A percentile compares a stretch with the other conserved stretches of the same genome.
phyloP scores from a whole-genome alignment of 2,797 vertebrate genomes.

The Lophius americanus region DNA sequence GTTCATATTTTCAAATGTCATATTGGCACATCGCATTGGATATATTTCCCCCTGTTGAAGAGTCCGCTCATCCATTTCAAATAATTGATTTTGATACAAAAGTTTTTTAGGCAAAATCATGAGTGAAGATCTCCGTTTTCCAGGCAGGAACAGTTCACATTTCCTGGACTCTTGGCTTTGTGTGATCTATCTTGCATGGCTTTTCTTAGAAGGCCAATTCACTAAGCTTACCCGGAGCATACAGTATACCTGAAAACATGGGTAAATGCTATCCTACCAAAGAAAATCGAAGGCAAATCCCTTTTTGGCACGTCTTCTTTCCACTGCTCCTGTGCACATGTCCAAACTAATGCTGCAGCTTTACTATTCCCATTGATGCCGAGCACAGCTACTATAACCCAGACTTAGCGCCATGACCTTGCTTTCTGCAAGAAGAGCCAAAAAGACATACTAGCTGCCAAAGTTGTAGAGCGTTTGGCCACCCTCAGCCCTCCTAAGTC shows the following conservation, averaged over 20 bases:
- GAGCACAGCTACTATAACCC: slow-evolving; percentile 60
- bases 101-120: neutral
- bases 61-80: neutral
- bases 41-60: too few relatives aligned
- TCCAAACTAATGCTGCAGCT: slow-evolving; percentile 35
- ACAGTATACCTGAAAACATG: slow-evolving; percentile 2
- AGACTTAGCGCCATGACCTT: slow-evolving; percentile 51
- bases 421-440: slow-evolving; percentile 58
- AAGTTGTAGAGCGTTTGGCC: slow-evolving; percentile 64
- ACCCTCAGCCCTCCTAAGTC: slow-evolving; percentile 55
- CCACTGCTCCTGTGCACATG: slow-evolving; percentile 18
- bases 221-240: slow-evolving; percentile 3
- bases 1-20: too few relatives aligned
- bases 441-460: slow-evolving; percentile 50
- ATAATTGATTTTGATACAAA: neutral
- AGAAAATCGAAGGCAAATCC: slow-evolving; percentile 25
- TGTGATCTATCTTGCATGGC: too few relatives aligned
- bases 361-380: slow-evolving; percentile 47
- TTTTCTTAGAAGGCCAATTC: slow-evolving; percentile 12
- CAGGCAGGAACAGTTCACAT: neutral
- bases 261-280: slow-evolving; percentile 7
- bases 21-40: too few relatives aligned
- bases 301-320: slow-evolving; percentile 39
- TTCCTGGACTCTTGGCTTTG: neutral
- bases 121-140: neutral